Percentiles rank a stretch among this genome's conserved stretches.
These are phyloP conservation scores for Piprites chloris DNA, from an alignment of 2,113 vertebrate species.

Conservation along the genomic window DNA sequence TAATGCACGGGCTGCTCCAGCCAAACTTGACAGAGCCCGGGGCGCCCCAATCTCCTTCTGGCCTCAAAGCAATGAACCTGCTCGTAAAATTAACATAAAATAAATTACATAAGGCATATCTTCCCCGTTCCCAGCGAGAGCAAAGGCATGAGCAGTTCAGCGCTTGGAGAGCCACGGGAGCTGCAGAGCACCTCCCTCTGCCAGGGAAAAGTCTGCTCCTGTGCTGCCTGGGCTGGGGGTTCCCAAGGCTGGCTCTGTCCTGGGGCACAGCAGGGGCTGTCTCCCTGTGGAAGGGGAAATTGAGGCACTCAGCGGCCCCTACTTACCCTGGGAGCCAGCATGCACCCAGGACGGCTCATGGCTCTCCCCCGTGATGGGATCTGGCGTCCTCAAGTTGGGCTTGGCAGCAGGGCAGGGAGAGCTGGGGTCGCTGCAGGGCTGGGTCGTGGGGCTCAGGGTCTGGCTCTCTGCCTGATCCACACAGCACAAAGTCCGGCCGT, in stretches of 20 bases:
- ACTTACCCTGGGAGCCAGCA: not conserved
- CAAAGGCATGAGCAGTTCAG: not conserved
- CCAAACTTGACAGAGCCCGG: not conserved
- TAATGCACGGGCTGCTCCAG: not conserved
- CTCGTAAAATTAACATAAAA: not conserved
- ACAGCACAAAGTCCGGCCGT: not conserved
- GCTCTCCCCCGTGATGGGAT: not conserved
- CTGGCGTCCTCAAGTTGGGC: accelerated
- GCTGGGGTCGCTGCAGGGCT: not conserved
- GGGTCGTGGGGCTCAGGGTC: not conserved
- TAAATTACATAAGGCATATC: not conserved
- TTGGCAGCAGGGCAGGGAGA: not conserved
- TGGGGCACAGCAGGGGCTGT: not conserved
- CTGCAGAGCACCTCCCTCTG: no score
- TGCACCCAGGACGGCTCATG: accelerated
- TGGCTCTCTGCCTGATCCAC: not conserved
- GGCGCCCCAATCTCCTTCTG: not conserved
- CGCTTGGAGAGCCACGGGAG: not conserved
- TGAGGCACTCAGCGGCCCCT: not conserved
- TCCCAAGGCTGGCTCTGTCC: not conserved
- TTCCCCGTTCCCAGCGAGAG: not conserved
- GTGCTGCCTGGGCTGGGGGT: not conserved
- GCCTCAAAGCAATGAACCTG: not conserved
- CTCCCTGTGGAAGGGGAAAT: not conserved
- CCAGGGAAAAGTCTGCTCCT: not conserved